Evolutionary conservation across 1,140 invertebrate species (phyloP).

Genomic region (Trigoniulus corallinus): DNA sequence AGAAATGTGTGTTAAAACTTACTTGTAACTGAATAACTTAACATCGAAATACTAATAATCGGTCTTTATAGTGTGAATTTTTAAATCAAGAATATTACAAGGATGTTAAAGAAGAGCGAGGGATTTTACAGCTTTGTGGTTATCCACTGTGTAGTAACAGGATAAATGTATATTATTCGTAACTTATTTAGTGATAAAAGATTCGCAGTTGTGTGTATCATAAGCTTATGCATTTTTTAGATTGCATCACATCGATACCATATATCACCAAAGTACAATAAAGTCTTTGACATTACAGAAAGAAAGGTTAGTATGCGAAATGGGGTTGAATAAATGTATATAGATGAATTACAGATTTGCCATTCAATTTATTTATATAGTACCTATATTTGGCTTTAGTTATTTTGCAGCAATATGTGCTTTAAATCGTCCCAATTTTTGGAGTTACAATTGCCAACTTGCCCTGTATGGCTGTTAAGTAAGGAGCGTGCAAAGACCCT

Average conservation of each 20-base stretch:
- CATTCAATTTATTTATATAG: not conserved
- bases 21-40: too few species aligned
- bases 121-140: not conserved
- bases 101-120: not conserved
- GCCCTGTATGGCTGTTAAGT: not conserved
- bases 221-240: too few species aligned
- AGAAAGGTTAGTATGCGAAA: not conserved
- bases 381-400: not conserved
- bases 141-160: not conserved
- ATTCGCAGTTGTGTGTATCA: too few species aligned
- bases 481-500: too few species aligned
- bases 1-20: too few species aligned
- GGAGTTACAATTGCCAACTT: not conserved
- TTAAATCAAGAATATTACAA: not conserved
- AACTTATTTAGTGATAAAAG: too few species aligned
- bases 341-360: not conserved
- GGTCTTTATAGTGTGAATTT: not conserved
- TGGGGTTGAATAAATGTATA: too few species aligned
- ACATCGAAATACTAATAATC: too few species aligned
- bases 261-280: not conserved
- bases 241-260: not conserved
- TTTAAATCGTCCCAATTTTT: not conserved
- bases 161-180: too few species aligned
- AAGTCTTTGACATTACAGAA: not conserved
- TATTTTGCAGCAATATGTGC: not conserved